Percentiles rank a stretch among this genome's conserved stretches.
Evolutionary conservation across 2,797 vertebrate genomes (phyloP).

Genomic region (Decapterus maruadsi): DNA sequence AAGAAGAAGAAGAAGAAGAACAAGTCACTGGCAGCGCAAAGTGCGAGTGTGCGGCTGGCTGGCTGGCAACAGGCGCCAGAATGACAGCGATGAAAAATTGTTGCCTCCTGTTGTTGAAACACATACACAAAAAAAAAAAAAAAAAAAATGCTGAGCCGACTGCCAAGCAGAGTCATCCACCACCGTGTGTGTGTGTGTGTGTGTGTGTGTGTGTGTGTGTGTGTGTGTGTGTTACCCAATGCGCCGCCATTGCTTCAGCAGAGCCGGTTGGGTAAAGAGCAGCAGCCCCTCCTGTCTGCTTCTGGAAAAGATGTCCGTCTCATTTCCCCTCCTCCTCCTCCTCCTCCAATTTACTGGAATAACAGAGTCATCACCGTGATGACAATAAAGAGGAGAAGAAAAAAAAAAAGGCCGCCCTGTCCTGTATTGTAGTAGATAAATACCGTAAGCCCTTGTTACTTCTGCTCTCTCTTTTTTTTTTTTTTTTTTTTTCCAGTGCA

Average conservation of each 20-base stretch:
- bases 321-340: slow-evolving; percentile 5
- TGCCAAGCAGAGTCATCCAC: slow-evolving; percentile 9
- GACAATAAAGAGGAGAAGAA: background rate
- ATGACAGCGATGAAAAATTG: slow-evolving; percentile 49
- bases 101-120: slow-evolving; percentile 36
- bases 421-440: slow-evolving; percentile 4
- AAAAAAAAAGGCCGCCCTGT: background rate
- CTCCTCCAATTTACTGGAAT: slow-evolving; percentile 32
- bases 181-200: too few species aligned
- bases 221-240: background rate
- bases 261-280: slow-evolving; percentile 9
- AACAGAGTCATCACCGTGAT: slow-evolving; percentile 22
- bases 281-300: slow-evolving; percentile 7
- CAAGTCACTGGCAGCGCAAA: slow-evolving; percentile 26
- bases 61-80: slow-evolving; percentile 48
- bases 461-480: slow-evolving; percentile 17
- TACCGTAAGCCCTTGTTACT: slow-evolving; percentile 16
- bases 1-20: too few species aligned
- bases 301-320: slow-evolving; percentile 20
- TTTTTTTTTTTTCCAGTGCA: slow-evolving; percentile 60
- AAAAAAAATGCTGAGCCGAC: slow-evolving; percentile 54
- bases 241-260: background rate
- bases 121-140: too few species aligned
- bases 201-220: too few species aligned
- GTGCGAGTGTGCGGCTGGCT: background rate